Evolutionary conservation across 1,140 invertebrate species (phyloP).

Genomic region (Rhyacophila brunnea): DNA sequence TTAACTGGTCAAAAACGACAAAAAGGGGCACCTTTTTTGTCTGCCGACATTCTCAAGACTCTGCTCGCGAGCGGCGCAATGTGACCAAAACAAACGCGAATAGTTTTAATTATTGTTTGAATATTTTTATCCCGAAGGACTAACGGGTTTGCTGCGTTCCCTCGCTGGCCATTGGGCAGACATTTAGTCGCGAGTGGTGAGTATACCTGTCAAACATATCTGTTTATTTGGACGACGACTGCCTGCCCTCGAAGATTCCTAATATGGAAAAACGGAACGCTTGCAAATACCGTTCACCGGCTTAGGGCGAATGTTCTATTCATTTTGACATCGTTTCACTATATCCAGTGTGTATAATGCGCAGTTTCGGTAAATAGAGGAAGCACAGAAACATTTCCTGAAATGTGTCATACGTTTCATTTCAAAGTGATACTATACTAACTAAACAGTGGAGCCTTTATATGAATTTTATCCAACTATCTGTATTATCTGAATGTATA

Average conservation of each 20-base stretch:
- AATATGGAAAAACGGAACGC: constrained; percentile 21
- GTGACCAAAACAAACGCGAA: constrained; percentile 13
- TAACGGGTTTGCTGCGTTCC: neutral
- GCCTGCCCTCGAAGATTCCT: constrained; percentile 18
- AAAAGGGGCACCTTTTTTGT: constrained; percentile 18
- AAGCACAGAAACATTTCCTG: constrained; percentile 8
- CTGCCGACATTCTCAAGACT: constrained; percentile 17
- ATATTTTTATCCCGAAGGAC: neutral
- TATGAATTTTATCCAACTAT: constrained; percentile 1
- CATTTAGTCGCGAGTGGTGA: constrained; percentile 9
- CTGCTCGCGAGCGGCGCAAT: constrained; percentile 12
- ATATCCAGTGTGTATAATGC: constrained; percentile 5
- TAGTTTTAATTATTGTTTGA: constrained; percentile 8
- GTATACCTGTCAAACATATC: constrained; percentile 16
- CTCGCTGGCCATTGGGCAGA: constrained; percentile 5
- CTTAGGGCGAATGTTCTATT: constrained; percentile 8
- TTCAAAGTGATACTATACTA: neutral
- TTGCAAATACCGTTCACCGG: constrained; percentile 6
- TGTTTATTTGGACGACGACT: constrained; percentile 6
- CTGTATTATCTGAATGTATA: constrained; percentile 1
- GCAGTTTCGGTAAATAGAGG: constrained; percentile 17
- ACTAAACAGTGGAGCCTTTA: neutral
- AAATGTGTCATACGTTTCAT: constrained; percentile 17
- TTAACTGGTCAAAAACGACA: constrained; percentile 19
- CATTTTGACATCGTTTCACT: constrained; percentile 5